phyloP scores from a whole-genome alignment of 1,140 invertebrate species.

The Elymnias hypermnestra region DNA sequence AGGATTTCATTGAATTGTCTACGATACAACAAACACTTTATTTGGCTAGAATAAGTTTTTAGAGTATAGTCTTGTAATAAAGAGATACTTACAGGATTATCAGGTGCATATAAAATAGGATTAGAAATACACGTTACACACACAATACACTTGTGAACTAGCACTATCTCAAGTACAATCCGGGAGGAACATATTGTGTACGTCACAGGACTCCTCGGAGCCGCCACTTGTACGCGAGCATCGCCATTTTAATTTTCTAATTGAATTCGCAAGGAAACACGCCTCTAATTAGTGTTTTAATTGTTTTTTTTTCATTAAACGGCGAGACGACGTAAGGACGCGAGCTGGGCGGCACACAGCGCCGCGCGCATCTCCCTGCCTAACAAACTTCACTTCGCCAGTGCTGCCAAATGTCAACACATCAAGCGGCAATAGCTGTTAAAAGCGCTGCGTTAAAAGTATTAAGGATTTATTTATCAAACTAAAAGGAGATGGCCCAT shows the following conservation, averaged over 20 bases:
- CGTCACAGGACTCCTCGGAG: conserved; percentile 3
- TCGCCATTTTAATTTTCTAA: conserved; percentile 23
- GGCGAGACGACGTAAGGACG: conserved; percentile 14
- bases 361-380: conserved; percentile 28
- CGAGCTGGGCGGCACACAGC: conserved; percentile 23
- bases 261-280: conserved; percentile 22
- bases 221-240: conserved; percentile 6
- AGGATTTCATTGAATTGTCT: no score
- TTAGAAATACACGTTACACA: conserved; percentile 20
- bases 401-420: no score
- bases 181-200: conserved; percentile 23
- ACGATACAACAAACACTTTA: no score
- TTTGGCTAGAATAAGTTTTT: no score
- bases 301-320: conserved; percentile 28
- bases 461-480: no score
- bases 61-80: no score
- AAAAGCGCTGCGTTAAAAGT: no score
- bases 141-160: conserved; percentile 19
- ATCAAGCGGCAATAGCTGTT: no score
- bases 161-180: conserved; percentile 28
- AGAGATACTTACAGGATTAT: no score
- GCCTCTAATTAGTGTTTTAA: conserved; percentile 26
- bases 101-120: conserved; percentile 23
- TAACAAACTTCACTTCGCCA: conserved; percentile 27
- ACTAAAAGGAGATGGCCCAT: no score